Conservation (phyloP, 1,140 invertebrate genomes). For the Hylaeus volcanicus region DNA sequence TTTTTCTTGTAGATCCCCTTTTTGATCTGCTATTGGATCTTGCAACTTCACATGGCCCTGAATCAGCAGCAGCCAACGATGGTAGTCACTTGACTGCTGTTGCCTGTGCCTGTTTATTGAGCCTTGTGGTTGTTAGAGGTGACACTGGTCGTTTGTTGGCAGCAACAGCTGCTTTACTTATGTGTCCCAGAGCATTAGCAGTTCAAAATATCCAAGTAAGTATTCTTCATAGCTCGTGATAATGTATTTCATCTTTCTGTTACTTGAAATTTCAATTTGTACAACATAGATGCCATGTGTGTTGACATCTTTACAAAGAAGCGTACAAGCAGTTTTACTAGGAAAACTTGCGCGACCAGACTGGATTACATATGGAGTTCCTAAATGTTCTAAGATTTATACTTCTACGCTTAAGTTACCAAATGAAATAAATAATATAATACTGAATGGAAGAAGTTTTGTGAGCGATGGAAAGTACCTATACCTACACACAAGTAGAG, state of each 20-base stretch:
- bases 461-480: slow-evolving; percentile 93
- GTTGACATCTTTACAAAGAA: slow-evolving; percentile 92
- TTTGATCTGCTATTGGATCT: slow-evolving; percentile 90
- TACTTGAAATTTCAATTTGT: slow-evolving; percentile 10
- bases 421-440: slow-evolving; percentile 79
- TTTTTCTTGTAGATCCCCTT: slow-evolving; percentile 84
- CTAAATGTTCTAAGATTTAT: slow-evolving; percentile 87
- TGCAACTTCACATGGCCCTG: slow-evolving; percentile 85
- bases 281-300: slow-evolving; percentile 90
- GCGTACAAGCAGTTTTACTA: slow-evolving; percentile 92
- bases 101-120: slow-evolving; percentile 94
- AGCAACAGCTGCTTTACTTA: slow-evolving; percentile 92
- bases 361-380: slow-evolving; percentile 94
- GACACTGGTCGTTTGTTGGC: slow-evolving; percentile 95
- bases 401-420: slow-evolving; percentile 84
- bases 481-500: slow-evolving; percentile 87
- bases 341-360: slow-evolving; percentile 91
- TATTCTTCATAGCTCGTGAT: slow-evolving; percentile 33
- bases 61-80: slow-evolving; percentile 81
- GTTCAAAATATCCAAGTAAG: slow-evolving; percentile 89
- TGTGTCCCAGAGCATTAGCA: slow-evolving; percentile 89
- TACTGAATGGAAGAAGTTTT: slow-evolving; percentile 82
- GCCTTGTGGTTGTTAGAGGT: slow-evolving; percentile 94
- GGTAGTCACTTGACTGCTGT: slow-evolving; percentile 89
- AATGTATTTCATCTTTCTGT: not conserved